A percentile compares a stretch with the other conserved stretches of the same genome.
Conservation (phyloP, 64 coral and sea anemone genomes). For the Montipora efflorescens region DNA sequence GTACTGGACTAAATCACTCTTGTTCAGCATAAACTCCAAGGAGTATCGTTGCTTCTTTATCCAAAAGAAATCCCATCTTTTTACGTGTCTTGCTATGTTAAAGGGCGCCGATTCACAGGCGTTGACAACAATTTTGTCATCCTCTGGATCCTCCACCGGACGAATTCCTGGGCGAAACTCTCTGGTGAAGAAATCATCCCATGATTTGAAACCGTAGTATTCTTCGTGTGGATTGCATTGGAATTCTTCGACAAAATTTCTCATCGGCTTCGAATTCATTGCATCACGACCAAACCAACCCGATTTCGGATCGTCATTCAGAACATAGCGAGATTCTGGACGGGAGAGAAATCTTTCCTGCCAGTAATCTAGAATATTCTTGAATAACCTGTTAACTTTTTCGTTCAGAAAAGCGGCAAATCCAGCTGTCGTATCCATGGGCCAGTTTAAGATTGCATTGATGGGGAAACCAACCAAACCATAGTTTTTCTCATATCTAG, state of each 20-base stretch:
- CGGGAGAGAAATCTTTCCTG: constrained; percentile 32
- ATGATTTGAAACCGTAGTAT: constrained; percentile 79
- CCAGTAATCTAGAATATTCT: constrained; percentile 80
- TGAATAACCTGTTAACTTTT: constrained; percentile 78
- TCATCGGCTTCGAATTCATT: constrained; percentile 69
- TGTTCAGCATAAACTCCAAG: constrained; percentile 81
- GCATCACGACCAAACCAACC: constrained; percentile 86
- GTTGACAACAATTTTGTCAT: constrained; percentile 80
- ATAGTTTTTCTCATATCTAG: constrained; percentile 60
- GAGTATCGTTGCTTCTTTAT: constrained; percentile 78
- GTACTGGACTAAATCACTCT: constrained; percentile 47
- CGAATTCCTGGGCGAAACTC: constrained; percentile 72
- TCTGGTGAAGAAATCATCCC: constrained; percentile 94
- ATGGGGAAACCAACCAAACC: constrained; percentile 80
- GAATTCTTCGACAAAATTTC: constrained; percentile 65
- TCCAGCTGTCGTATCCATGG: constrained; percentile 82
- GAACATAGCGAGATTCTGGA: constrained; percentile 54
- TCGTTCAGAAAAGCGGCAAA: constrained; percentile 83
- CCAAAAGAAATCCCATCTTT: constrained; percentile 63
- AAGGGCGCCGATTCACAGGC: constrained; percentile 88
- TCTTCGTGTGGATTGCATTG: constrained; percentile 54
- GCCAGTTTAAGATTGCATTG: constrained; percentile 79
- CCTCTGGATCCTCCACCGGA: constrained; percentile 65
- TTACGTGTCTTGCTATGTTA: constrained; percentile 40
- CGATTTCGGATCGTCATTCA: constrained; percentile 10